phyloP scores from a whole-genome alignment of 2,888 invertebrate genomes.

The Cryptus viduatorius region DNA sequence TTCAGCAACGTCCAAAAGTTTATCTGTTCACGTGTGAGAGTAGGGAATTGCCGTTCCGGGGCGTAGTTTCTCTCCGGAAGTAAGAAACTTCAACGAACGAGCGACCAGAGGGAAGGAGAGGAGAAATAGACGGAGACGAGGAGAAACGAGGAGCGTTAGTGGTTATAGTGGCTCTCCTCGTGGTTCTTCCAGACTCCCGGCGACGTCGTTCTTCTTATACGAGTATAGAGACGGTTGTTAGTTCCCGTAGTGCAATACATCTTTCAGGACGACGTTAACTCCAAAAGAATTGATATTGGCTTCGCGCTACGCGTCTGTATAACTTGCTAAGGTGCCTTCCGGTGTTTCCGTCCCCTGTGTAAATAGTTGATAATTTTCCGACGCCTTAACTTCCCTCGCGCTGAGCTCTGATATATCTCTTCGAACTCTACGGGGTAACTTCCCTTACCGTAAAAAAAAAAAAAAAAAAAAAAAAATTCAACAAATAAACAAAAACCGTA shows the following conservation, averaged over 20 bases:
- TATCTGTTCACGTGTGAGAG: conserved; percentile 47
- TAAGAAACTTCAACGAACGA: conserved; percentile 1
- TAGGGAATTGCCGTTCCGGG: conserved; percentile 52
- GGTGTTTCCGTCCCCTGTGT: conserved; percentile 11
- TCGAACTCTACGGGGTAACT: background rate
- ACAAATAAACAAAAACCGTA: background rate
- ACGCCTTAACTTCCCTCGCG: background rate
- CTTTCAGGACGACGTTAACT: conserved; percentile 63
- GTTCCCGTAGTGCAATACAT: conserved; percentile 56
- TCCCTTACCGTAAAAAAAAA: background rate
- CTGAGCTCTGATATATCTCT: background rate
- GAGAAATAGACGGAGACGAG: background rate
- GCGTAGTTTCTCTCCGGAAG: conserved; percentile 47
- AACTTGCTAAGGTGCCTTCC: conserved; percentile 18
- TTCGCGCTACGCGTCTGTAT: conserved; percentile 19
- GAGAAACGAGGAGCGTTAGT: background rate
- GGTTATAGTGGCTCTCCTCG: conserved; percentile 41
- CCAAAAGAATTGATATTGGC: conserved; percentile 66
- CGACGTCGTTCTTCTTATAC: conserved; percentile 31
- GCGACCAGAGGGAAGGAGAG: too few species aligned
- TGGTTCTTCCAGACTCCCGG: conserved; percentile 42
- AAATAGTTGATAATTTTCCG: conserved; percentile 31
- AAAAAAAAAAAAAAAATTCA: background rate
- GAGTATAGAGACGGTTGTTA: conserved; percentile 38
- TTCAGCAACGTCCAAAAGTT: conserved; percentile 54